Base-by-base conservation (phyloP, 53 echinoderm and acorn worm genomes). In the Astropecten irregularis region DNA sequence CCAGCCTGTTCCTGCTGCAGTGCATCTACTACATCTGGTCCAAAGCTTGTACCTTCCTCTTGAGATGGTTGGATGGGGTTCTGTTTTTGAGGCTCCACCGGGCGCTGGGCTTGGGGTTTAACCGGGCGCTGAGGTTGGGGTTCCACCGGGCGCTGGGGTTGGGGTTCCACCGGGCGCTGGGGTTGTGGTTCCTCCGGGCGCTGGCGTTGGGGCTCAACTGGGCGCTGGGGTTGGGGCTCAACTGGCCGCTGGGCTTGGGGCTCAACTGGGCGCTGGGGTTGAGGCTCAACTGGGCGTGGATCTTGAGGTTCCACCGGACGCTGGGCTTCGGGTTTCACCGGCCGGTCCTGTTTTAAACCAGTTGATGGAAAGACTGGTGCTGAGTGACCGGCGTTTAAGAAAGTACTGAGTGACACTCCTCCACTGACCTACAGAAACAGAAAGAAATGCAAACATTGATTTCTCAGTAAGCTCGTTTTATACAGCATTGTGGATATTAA, bases 351-450 rank as follows among this genome's bases (percentile, higher is more conserved):
- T 42, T 60, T 60, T 11, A 29, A 40, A 6, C 44, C 79, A 13
- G 61, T 79, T 16, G 61, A 60, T 10, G 79, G 79, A 62, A 79
- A 79, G 1, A 79, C 79, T 29, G 79, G 79, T 16, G 79, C 79
- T 31, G 52, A 32, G 11, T 79, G 60, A 48, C 62, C 79, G 3
- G 47, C 79, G 61, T 47, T 60, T 18, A 79, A 40, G 33, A 79
- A 32, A n/a, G 79, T 79, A 62, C 79, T 79, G 44, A 79, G 42
- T 31, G 79, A 79, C 16, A 79, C 79, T 10, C 79, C 79, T 28
- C 79, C 79, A 61, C 61, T 62, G 27, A 79, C 79, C 79, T 79
- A 20, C 25, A 62, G 25, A 59, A 40, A 38, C 9, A 9, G 38
- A 54, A 33, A 36, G 52, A 15, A 73, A 22, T n/a, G n/a, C n/a